Base-by-base conservation (phyloP, 2,888 invertebrate genomes). In the Drosophila infuscata region DNA sequence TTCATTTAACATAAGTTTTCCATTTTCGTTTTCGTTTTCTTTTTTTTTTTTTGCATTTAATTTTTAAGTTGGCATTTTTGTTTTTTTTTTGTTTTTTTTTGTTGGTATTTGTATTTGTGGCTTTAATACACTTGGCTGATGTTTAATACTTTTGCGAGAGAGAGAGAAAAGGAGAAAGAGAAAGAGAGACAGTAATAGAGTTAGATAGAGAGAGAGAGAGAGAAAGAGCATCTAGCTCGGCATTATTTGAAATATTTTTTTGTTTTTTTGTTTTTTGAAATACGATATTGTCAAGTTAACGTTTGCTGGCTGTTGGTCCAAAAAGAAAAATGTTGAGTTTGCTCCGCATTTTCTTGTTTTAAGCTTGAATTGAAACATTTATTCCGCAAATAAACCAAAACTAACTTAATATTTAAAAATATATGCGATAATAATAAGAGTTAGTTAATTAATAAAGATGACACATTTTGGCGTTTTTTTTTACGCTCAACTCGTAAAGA, bases 111-210 rank as follows among this genome's bases (percentile, higher is more conserved):
- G 53, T 64, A 58, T 75, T 61, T 76, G 74, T 74, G 82, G 62
- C 65, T 75, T 62, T 76, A 76, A 74, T 82, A 76, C 69, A 79
- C 52, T 74, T 76, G 57, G 78, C 64, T 74, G 74, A 59, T 69
- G 51, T 73, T 74, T 80, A 80, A 80, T 80, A 80, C 79, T 79
- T 79, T 79, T 69, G 67, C 76, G 76, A 71, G 66, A 81, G 69
- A 46, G 70, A n/a, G 54, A 53, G 12, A 54, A 25, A 25, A 25
- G 20, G 54, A 54, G 25, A 54, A 17, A 6, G 17, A 25, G 9
- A 41, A 17, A 15, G 32, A 35, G 20, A 53, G 7, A 25, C 12
- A 46, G 15, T 4, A 8, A 15, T 7, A 15, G 12, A 20, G 64
- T 63, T 67, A 68, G 65, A 62, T 60, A 25, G 70, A n/a, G 36